Evolutionary conservation across 2,113 vertebrate species (phyloP).

Genomic region (Ochotona curzoniae): DNA sequence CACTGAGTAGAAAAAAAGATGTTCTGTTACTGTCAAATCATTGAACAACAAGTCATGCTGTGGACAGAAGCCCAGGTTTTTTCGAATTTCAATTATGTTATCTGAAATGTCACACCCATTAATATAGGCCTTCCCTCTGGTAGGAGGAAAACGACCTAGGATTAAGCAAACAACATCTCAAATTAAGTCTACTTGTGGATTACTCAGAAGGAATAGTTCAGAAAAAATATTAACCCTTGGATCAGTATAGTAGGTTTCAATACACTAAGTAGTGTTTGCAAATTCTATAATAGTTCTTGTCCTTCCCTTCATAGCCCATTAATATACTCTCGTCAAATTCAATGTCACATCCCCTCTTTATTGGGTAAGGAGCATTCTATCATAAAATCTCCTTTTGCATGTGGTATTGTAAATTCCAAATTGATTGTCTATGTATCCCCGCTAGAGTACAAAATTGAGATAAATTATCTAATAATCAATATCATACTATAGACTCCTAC

Average conservation of each 20-base stretch:
- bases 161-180: slow-evolving; percentile 1
- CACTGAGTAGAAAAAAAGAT: slow-evolving; percentile 94
- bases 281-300: not conserved
- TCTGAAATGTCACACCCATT: slow-evolving; percentile 93
- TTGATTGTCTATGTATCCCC: not conserved
- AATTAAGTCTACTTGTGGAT: not conserved
- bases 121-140: slow-evolving; percentile 91
- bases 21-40: slow-evolving; percentile 93
- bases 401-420: not conserved
- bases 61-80: slow-evolving; percentile 93
- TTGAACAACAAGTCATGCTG: slow-evolving; percentile 95
- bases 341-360: not conserved
- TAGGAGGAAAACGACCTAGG: slow-evolving; percentile 92
- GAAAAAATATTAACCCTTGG: not conserved
- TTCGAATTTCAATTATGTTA: slow-evolving; percentile 93
- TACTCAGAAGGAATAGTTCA: slow-evolving; percentile 25
- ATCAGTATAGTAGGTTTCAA: not conserved
- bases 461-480: not conserved
- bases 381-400: not conserved
- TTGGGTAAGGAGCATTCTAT: not conserved
- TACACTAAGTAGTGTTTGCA: not conserved
- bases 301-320: not conserved
- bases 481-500: not conserved
- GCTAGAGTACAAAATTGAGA: not conserved
- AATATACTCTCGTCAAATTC: not conserved